A percentile compares a stretch with the other conserved stretches of the same genome.
Evolutionary conservation across 1,140 invertebrate species (phyloP).

Genomic region (Drosophila triauraria): DNA sequence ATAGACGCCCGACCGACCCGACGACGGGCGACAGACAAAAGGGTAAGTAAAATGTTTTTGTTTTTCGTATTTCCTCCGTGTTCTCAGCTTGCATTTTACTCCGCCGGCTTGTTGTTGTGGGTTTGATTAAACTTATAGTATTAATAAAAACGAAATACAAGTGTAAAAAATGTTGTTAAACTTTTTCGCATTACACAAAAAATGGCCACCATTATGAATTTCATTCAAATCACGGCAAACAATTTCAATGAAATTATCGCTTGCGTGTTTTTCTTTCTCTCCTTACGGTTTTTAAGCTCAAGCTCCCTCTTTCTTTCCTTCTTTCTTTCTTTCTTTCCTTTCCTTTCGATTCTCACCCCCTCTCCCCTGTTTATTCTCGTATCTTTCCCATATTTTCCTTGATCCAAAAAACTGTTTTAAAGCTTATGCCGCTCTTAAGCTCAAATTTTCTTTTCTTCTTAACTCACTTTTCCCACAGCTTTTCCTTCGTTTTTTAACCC

Average conservation of each 20-base stretch:
- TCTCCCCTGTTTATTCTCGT: background rate
- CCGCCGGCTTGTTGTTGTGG: slow-evolving; percentile 39
- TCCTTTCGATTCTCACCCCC: background rate
- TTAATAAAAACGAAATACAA: slow-evolving; percentile 82
- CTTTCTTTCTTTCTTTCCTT: slow-evolving; percentile 10
- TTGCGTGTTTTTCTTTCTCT: slow-evolving; percentile 45
- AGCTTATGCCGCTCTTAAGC: slow-evolving; percentile 66
- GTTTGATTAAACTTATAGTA: slow-evolving; percentile 64
- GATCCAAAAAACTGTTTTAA: slow-evolving; percentile 42
- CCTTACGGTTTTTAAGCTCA: slow-evolving; percentile 32
- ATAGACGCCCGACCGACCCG: slow-evolving; percentile 27
- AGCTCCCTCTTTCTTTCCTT: background rate
- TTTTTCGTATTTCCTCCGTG: slow-evolving; percentile 37
- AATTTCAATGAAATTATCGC: slow-evolving; percentile 78
- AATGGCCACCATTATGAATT: slow-evolving; percentile 85
- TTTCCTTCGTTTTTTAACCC: slow-evolving; percentile 19
- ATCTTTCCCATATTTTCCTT: slow-evolving; percentile 7
- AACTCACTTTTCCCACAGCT: background rate
- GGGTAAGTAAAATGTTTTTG: slow-evolving; percentile 37
- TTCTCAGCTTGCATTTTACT: slow-evolving; percentile 36
- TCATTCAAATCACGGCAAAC: slow-evolving; percentile 85
- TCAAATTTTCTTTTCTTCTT: slow-evolving; percentile 43
- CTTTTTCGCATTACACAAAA: slow-evolving; percentile 74
- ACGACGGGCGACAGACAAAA: slow-evolving; percentile 45
- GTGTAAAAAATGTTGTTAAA: slow-evolving; percentile 77